Evolutionary conservation across 2,113 vertebrate species (phyloP).

Genomic region (Ophthalmolycus amberensis): DNA sequence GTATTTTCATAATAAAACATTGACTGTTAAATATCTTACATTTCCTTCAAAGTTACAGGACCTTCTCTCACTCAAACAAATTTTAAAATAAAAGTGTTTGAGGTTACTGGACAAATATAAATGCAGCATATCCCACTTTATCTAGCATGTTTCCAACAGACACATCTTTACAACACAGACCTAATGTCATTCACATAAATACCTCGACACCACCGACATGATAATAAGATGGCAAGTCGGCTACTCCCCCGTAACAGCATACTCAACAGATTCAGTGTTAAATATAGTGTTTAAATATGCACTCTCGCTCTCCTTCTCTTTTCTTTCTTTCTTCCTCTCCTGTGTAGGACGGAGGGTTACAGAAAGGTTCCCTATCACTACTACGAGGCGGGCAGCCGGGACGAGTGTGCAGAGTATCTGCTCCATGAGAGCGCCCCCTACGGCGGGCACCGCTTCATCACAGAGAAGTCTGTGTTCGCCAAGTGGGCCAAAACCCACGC

Average conservation of each 20-base stretch:
- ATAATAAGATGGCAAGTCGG: too few relatives aligned
- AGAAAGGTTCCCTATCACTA: slow-evolving; percentile 97
- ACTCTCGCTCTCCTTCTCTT: not conserved
- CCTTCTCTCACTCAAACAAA: too few relatives aligned
- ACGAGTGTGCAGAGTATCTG: slow-evolving; percentile 95
- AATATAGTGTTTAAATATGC: too few relatives aligned
- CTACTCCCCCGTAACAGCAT: too few relatives aligned
- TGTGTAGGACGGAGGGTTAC: slow-evolving; percentile 88
- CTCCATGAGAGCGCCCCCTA: slow-evolving; percentile 96
- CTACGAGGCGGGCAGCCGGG: slow-evolving; percentile 92
- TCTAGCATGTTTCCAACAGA: too few relatives aligned
- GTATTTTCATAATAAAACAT: too few relatives aligned
- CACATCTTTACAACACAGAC: too few relatives aligned
- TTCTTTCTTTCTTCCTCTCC: slow-evolving; percentile 13
- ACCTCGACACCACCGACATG: too few relatives aligned
- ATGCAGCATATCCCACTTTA: not conserved
- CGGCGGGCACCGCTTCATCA: slow-evolving; percentile 97
- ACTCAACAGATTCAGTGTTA: not conserved
- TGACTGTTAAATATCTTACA: too few relatives aligned
- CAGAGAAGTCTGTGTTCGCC: slow-evolving; percentile 95
- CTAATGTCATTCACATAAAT: too few relatives aligned
- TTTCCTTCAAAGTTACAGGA: too few relatives aligned
- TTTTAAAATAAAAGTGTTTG: too few relatives aligned
- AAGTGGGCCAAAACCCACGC: slow-evolving; percentile 94
- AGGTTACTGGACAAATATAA: not conserved